Conservation (phyloP, 1,140 invertebrate species). For the Ridgeia piscesae region DNA sequence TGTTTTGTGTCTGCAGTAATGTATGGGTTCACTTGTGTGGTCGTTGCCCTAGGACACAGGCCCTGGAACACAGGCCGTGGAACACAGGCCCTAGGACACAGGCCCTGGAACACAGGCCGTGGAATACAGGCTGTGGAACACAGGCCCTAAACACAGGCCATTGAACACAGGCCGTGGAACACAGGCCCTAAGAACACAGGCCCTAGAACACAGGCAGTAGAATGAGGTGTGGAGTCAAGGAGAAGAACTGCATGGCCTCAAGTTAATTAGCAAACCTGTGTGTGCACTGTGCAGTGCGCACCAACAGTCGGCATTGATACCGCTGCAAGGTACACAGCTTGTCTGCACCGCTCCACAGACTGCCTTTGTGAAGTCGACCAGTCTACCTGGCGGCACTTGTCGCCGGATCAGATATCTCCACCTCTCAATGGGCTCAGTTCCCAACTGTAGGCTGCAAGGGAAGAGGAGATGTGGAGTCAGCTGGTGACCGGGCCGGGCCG, state of each 20-base stretch:
- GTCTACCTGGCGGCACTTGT: background rate
- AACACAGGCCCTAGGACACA: background rate
- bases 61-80: background rate
- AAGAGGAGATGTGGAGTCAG: background rate
- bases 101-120: background rate
- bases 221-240: background rate
- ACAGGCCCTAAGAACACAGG: background rate
- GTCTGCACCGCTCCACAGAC: background rate
- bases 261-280: background rate
- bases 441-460: background rate
- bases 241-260: background rate
- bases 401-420: background rate
- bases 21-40: background rate
- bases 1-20: background rate
- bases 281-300: too few species aligned
- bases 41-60: background rate
- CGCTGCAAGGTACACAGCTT: background rate
- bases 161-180: background rate
- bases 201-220: background rate
- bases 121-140: background rate
- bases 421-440: background rate
- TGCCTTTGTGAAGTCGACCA: background rate
- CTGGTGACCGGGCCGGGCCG: background rate
- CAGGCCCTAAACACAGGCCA: background rate
- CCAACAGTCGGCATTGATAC: background rate